Evolutionary conservation across 2,888 invertebrate genomes (phyloP), one percentile per base, ranked within the genome.

Genomic region (Pteria penguin): DNA sequence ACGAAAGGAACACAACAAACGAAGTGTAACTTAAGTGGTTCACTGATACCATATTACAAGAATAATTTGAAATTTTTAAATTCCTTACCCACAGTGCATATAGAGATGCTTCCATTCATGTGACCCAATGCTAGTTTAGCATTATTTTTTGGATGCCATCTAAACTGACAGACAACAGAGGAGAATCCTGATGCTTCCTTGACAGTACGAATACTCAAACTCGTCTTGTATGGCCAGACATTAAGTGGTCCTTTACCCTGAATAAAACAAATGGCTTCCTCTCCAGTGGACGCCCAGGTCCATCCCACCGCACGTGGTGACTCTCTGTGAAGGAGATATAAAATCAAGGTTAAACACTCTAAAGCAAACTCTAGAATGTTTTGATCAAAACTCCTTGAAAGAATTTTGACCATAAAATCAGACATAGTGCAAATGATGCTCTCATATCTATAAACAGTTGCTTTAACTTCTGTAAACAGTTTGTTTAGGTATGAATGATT

Each of bases 121-220:
- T 92, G 92, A 1, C 92, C 92, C 62, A 92, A 82, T 3, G 85
- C 91, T 22, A 92, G 80, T 75, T 90, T 87, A 4, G 89, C 90
- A 5, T 76, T 76, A 36, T 85, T 84, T 70, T 86, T 84, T 2
- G 81, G 89, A 82, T 92, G 92, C 92, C 92, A 92, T 33, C 89
- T 83, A 69, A 90, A 86, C 76, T 87, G 84, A 58, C 86, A 86
- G 14, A 91, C 83, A 60, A 84, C 83, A 5, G 88, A 86, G 4
- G 80, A 63, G 66, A 90, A 90, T 31, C 75, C 83, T n/a, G 84
- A 78, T 0, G 88, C 84, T 18, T 90, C 90, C 68, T 87, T 90
- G 2, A 86, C 76, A 22, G 82, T 29, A 0, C 79, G 72, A 26
- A 75, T 67, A 29, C 70, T 26, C 1, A 75, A 52, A 0, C 74